These are phyloP conservation scores for Entelurus aequoreus DNA, from an alignment of 2,113 vertebrate species.

Conservation along the genomic window DNA sequence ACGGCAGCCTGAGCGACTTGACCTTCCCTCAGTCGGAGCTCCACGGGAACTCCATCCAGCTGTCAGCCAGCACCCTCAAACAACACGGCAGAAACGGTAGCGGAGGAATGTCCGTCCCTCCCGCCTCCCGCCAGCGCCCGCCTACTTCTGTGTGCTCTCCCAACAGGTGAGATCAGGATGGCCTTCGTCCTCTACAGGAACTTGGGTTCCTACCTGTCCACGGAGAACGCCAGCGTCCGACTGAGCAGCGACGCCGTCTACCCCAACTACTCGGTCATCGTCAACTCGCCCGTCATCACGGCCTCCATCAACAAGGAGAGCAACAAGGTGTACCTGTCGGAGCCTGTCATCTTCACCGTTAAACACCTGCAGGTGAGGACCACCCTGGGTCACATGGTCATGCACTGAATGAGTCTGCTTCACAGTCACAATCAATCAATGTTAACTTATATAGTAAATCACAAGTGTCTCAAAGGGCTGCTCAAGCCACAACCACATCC, in stretches of 20 bases:
- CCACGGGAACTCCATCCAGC: slow-evolving; percentile 88
- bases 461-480: no score
- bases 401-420: no score
- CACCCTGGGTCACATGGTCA: no score
- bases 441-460: no score
- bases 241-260: slow-evolving; percentile 86
- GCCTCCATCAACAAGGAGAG: slow-evolving; percentile 98
- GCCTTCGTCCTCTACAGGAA: slow-evolving; percentile 96
- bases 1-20: slow-evolving; percentile 88
- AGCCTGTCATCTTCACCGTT: slow-evolving; percentile 93
- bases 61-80: slow-evolving; percentile 94
- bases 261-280: slow-evolving; percentile 94
- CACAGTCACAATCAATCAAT: no score
- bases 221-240: slow-evolving; percentile 93
- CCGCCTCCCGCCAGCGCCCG: neutral
- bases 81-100: slow-evolving; percentile 94
- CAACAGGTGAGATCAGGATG: slow-evolving; percentile 91
- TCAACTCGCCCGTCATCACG: slow-evolving; percentile 95
- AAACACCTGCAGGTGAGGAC: slow-evolving; percentile 88
- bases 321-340: slow-evolving; percentile 95
- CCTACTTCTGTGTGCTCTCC: slow-evolving; percentile 9
- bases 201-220: slow-evolving; percentile 90
- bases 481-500: no score
- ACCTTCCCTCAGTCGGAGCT: slow-evolving; percentile 87
- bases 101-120: slow-evolving; percentile 38